Percentiles rank a stretch among this genome's conserved stretches.
phyloP scores from a whole-genome alignment of 35 echinoderm and acorn worm species.

The Holothuria glaberrima region DNA sequence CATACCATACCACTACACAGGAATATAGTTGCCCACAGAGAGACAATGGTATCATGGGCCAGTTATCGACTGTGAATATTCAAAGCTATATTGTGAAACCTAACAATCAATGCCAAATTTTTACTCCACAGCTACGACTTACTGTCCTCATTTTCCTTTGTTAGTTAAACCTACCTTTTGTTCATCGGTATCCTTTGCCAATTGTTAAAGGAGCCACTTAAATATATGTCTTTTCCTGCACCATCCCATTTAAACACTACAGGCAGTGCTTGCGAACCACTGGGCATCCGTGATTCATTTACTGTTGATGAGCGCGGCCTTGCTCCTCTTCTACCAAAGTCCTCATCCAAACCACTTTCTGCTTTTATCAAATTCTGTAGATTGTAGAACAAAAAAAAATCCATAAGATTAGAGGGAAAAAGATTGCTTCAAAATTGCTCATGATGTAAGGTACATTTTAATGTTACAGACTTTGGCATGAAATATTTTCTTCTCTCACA shows the following conservation, averaged over 20 bases:
- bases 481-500: too few species aligned
- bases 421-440: not conserved
- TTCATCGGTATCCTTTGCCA: slow-evolving; percentile 95
- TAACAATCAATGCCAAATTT: too few species aligned
- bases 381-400: not conserved
- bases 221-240: slow-evolving; percentile 77
- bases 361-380: slow-evolving; percentile 43
- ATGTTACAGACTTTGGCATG: too few species aligned
- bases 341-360: slow-evolving; percentile 23
- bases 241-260: slow-evolving; percentile 95
- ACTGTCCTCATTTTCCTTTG: not conserved
- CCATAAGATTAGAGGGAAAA: not conserved
- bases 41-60: too few species aligned
- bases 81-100: too few species aligned
- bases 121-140: too few species aligned
- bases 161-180: slow-evolving; percentile 70
- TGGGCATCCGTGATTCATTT: not conserved
- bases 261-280: slow-evolving; percentile 44
- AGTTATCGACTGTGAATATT: too few species aligned
- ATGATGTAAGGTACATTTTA: too few species aligned
- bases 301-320: slow-evolving; percentile 44
- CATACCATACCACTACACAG: too few species aligned
- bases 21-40: too few species aligned
- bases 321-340: slow-evolving; percentile 5
- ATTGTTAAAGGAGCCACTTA: slow-evolving; percentile 92